phyloP scores from a whole-genome alignment of 1,140 invertebrate species.

The Brachionus koreanus region DNA sequence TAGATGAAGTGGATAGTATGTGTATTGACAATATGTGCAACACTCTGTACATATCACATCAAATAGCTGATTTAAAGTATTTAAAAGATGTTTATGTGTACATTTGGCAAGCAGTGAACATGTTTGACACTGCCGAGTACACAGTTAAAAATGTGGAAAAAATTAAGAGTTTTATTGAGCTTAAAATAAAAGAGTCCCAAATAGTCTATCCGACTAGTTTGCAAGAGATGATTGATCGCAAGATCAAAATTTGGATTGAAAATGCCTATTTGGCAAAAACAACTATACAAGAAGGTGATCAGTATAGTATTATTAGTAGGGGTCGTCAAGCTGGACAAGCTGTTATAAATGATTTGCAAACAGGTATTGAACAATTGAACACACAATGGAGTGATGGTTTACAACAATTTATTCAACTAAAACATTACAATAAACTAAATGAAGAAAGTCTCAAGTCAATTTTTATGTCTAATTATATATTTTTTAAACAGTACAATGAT shows the following conservation, averaged over 20 bases:
- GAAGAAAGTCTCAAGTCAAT: slow-evolving; percentile 7
- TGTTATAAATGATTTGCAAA: neutral
- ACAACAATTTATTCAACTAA: slow-evolving; percentile 37
- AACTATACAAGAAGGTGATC: neutral
- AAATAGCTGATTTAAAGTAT: neutral
- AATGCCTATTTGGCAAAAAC: neutral
- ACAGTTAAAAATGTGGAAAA: neutral
- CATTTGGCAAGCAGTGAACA: neutral
- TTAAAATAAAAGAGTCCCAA: neutral
- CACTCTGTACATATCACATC: neutral
- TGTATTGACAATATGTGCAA: neutral
- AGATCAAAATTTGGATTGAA: neutral
- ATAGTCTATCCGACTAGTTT: neutral
- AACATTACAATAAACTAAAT: neutral
- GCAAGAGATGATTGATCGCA: neutral
- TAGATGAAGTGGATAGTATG: slow-evolving; percentile 29
- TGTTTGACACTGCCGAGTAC: neutral
- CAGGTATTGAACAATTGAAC: slow-evolving; percentile 14
- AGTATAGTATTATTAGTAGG: neutral
- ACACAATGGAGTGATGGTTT: slow-evolving; percentile 33
- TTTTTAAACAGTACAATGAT: neutral
- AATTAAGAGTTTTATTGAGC: neutral
- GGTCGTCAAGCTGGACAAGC: neutral
- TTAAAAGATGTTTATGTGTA: neutral
- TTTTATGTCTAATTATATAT: slow-evolving; percentile 12